Evolutionary conservation across 2,113 vertebrate genomes (phyloP).

Genomic region (Coturnix japonica): DNA sequence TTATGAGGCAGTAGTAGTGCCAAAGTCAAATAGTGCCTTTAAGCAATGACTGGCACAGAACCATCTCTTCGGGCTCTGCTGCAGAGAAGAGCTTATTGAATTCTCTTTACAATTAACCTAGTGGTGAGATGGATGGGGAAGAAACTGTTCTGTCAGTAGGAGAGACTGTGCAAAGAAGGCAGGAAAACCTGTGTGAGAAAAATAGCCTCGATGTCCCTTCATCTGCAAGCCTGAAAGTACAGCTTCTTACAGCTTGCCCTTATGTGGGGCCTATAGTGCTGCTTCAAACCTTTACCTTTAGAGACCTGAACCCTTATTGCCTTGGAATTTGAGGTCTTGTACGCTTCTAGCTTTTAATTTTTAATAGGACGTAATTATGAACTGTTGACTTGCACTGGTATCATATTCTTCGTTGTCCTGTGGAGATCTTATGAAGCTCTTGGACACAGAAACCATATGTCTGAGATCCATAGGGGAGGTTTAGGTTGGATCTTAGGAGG

Average conservation of each 20-base stretch:
- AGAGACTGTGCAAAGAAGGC: not conserved
- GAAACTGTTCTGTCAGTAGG: not conserved
- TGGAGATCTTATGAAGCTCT: not conserved
- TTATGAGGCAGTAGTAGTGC: constrained; percentile 44
- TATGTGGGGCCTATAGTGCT: fast-evolving
- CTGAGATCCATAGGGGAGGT: not conserved
- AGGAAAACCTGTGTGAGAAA: not conserved
- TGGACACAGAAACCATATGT: not conserved
- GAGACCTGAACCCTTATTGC: not conserved
- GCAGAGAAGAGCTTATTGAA: not conserved
- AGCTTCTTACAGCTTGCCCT: not conserved
- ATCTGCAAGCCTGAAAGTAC: not conserved
- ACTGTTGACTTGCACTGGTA: not conserved
- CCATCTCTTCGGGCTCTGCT: constrained; percentile 54
- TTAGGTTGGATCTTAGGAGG: not conserved
- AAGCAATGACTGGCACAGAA: constrained; percentile 14
- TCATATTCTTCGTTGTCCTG: not conserved
- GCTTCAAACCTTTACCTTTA: not conserved
- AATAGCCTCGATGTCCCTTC: not conserved
- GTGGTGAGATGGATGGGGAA: fast-evolving
- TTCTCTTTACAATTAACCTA: constrained; percentile 1
- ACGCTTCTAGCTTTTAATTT: not conserved
- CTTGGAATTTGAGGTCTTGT: not conserved
- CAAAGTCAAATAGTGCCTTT: constrained; percentile 57
- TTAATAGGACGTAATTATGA: not conserved